Evolutionary conservation across 2,888 invertebrate genomes (phyloP), one percentile per base, ranked within the genome.

Genomic region (Folsomia manolachei): DNA sequence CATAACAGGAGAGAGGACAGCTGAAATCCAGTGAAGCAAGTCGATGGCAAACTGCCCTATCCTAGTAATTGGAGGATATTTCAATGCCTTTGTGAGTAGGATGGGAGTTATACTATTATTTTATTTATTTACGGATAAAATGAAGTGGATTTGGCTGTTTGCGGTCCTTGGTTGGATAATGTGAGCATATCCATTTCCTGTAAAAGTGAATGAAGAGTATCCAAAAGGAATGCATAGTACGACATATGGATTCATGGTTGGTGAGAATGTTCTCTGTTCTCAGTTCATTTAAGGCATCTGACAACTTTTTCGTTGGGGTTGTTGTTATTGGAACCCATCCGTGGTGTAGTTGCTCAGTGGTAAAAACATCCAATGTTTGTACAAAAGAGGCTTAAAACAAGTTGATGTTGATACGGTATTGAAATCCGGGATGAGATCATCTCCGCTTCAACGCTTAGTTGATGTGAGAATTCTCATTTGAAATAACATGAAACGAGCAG

Each of bases 381-480:
- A 60, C 63, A 62, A 27, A 27, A 65, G 19, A 39, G 65, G 23
- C 61, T 67, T 66, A 63, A 63, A 71, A 68, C 68, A 63, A 71
- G 21, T 56, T 56, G 56, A 56, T 56, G 21, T 56, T 56, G 56
- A 56, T 56, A 56, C 56, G 63, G 63, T 68, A 63, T 64, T 67
- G 68, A 63, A 68, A 51, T 52, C 23, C 19, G 63, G 70, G 61
- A 70, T 71, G 73, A 73, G 73, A 75, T 75, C 73, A 75, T 61
- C 66, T 71, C 71, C 76, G 76, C 72, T 72, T 69, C 76, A 76
- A 76, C 76, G 76, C 76, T 68, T 72, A 68, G 66, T 61, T 67
- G 71, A 63, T 75, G 69, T 73, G 71, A 71, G 68, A 73, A 18
- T 56, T 56, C n/a, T 39, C 39, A 39, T 39, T 39, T 39, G 7